phyloP scores from a whole-genome alignment of 2,113 vertebrate genomes.

The Tachysurus vachellii region DNA sequence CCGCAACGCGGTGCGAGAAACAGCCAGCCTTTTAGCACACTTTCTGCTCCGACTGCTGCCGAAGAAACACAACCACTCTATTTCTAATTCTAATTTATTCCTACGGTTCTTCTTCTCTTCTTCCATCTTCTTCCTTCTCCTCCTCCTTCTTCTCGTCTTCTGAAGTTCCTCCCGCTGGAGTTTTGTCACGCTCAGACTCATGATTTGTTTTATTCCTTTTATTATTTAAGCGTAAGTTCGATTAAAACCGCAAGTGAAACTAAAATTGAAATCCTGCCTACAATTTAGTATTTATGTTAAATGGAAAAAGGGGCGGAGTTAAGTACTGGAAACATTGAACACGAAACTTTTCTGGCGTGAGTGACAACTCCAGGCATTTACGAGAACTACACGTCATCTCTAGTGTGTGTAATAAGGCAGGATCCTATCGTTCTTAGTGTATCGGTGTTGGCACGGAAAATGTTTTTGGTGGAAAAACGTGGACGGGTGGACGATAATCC shows the following conservation, averaged over 20 bases:
- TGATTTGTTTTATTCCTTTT: background rate
- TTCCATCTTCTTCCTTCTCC: background rate
- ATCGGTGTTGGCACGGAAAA: background rate
- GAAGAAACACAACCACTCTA: background rate
- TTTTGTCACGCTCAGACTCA: background rate
- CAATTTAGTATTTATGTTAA: background rate
- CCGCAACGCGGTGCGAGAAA: conserved; percentile 15
- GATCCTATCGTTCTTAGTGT: background rate
- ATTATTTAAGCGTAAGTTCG: background rate
- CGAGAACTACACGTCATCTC: conserved; percentile 4
- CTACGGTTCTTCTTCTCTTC: background rate
- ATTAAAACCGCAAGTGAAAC: background rate
- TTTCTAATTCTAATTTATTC: background rate
- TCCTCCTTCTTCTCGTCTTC: background rate
- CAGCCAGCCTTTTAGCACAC: conserved; percentile 18
- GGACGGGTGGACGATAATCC: background rate
- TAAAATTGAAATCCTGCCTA: background rate
- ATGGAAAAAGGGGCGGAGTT: background rate
- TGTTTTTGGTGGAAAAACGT: background rate
- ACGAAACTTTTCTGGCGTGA: background rate
- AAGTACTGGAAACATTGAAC: background rate
- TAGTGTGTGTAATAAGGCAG: background rate
- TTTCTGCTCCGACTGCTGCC: conserved; percentile 17
- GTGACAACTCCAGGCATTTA: background rate
- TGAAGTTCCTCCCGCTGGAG: background rate